phyloP scores from a whole-genome alignment of 2,888 invertebrate species.

The Oxytorus armatus region DNA sequence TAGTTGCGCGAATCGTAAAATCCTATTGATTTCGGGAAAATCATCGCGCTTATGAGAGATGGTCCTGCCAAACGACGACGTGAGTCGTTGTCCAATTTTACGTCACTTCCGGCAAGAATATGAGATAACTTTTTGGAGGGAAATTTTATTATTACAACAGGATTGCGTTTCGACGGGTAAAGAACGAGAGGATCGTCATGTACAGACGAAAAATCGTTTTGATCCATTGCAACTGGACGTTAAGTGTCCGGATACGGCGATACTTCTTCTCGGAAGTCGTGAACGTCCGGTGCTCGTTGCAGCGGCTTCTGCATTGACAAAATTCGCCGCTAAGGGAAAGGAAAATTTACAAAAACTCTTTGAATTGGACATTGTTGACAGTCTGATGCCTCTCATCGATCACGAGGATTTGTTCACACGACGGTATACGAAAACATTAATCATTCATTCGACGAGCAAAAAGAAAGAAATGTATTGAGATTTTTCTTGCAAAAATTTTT shows the following conservation, averaged over 20 bases:
- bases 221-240: constrained; percentile 75
- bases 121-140: not conserved
- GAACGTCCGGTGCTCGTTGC: constrained; percentile 83
- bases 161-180: constrained; percentile 71
- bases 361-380: constrained; percentile 75
- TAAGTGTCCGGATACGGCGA: constrained; percentile 76
- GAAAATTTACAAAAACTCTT: constrained; percentile 76
- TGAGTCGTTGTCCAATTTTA: constrained; percentile 11
- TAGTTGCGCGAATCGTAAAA: not conserved
- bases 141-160: constrained; percentile 2
- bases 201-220: constrained; percentile 69
- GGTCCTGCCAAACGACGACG: constrained; percentile 46
- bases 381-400: constrained; percentile 73
- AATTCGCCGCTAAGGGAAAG: constrained; percentile 83
- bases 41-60: constrained; percentile 3
- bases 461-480: no score
- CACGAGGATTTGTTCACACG: constrained; percentile 78
- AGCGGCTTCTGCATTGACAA: constrained; percentile 84
- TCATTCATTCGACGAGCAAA: no score
- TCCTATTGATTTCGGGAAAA: not conserved
- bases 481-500: not conserved
- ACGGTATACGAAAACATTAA: no score
- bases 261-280: constrained; percentile 76
- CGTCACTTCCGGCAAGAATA: not conserved
- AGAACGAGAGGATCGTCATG: constrained; percentile 69